These are phyloP conservation scores for Mobula hypostoma DNA, from an alignment of 2,113 vertebrate species.

Conservation along the genomic window DNA sequence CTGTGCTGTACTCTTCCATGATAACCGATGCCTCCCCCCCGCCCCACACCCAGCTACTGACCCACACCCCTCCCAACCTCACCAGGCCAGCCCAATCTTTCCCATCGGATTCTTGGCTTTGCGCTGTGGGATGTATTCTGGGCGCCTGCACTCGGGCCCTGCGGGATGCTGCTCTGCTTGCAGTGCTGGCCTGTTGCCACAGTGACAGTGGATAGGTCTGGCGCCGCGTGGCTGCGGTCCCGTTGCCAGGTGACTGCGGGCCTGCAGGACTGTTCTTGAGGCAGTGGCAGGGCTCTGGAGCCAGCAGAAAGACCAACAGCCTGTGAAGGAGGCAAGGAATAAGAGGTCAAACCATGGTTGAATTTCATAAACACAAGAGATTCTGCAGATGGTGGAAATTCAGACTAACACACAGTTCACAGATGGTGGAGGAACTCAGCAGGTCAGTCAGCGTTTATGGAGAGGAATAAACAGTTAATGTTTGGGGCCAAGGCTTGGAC, in stretches of 20 bases:
- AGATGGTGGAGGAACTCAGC: too few species aligned
- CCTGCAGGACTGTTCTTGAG: neutral
- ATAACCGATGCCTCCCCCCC: neutral
- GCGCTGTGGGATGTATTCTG: constrained; percentile 72
- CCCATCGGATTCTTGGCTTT: constrained; percentile 82
- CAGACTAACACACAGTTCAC: too few species aligned
- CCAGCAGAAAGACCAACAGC: neutral
- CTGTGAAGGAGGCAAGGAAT: neutral
- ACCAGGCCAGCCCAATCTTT: constrained; percentile 82
- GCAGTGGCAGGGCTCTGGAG: neutral
- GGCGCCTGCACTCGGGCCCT: constrained; percentile 45
- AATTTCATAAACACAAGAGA: too few species aligned
- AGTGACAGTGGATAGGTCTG: constrained; percentile 46
- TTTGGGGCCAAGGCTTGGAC: too few species aligned
- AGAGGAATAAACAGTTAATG: too few species aligned
- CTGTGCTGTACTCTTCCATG: too few species aligned
- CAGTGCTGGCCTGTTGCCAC: constrained; percentile 37
- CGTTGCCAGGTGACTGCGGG: neutral
- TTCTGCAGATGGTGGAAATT: too few species aligned
- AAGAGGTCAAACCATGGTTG: too few species aligned
- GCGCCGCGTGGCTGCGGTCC: too few species aligned
- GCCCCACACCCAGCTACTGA: too few species aligned
- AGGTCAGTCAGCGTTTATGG: too few species aligned
- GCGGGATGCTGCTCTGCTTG: constrained; percentile 48
- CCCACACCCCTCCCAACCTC: constrained; percentile 44